phyloP scores from a whole-genome alignment of 2,888 invertebrate species.

The Thumatha senex region DNA sequence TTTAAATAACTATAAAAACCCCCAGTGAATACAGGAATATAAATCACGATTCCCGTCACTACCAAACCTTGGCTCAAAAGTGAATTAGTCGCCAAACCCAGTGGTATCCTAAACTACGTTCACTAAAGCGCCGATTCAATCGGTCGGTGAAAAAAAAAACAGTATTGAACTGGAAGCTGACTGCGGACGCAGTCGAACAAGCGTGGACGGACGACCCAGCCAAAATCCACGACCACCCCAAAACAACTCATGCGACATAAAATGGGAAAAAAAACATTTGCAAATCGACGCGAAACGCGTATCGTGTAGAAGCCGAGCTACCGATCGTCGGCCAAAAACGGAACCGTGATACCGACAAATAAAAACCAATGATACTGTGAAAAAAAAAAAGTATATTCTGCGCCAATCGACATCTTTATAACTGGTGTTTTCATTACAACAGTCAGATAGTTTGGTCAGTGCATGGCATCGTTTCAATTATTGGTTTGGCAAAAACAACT shows the following conservation, averaged over 20 bases:
- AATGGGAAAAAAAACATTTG: slow-evolving; percentile 71
- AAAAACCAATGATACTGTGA: slow-evolving; percentile 75
- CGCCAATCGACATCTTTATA: slow-evolving; percentile 67
- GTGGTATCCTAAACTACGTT: slow-evolving; percentile 75
- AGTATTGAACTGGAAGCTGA: slow-evolving; percentile 54
- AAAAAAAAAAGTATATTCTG: slow-evolving; percentile 73
- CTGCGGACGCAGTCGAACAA: slow-evolving; percentile 77
- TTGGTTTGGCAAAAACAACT: slow-evolving; percentile 6
- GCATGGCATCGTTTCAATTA: slow-evolving; percentile 12
- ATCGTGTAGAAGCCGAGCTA: slow-evolving; percentile 77
- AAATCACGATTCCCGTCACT: slow-evolving; percentile 20
- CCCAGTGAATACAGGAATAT: slow-evolving; percentile 33
- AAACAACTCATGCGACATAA: slow-evolving; percentile 78
- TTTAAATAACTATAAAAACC: slow-evolving; percentile 15
- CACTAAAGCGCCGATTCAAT: slow-evolving; percentile 81
- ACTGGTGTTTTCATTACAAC: slow-evolving; percentile 44
- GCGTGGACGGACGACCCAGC: slow-evolving; percentile 63
- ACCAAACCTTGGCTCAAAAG: slow-evolving; percentile 51
- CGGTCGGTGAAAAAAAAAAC: slow-evolving; percentile 65
- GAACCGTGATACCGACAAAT: slow-evolving; percentile 82
- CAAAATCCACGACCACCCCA: slow-evolving; percentile 75
- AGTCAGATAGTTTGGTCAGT: slow-evolving; percentile 3
- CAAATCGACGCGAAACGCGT: slow-evolving; percentile 77
- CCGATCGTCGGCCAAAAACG: slow-evolving; percentile 80
- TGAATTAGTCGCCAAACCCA: slow-evolving; percentile 71